Base-by-base conservation (phyloP, 1,140 invertebrate genomes). In the Penaeus chinensis region DNA sequence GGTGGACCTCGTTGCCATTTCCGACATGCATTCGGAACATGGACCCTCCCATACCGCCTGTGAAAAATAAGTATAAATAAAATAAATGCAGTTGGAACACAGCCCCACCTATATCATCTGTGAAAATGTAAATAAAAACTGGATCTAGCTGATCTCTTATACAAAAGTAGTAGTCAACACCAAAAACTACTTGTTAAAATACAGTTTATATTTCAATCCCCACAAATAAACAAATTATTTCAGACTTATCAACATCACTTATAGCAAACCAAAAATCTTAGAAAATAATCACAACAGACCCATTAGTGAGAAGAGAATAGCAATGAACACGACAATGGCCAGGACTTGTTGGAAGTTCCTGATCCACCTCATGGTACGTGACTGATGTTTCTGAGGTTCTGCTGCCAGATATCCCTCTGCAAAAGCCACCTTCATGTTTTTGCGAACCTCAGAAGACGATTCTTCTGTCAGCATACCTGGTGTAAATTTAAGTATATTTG, bases 1-100 rank as follows among this genome's bases (percentile, higher is more conserved):
- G 97, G 93, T 97, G 96, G 27, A 99, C 96, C 93, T 98, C 97
- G 91, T 96, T 94, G 91, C 96, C 95, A 92, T 95, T 96, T 5
- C 96, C 96, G 47, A 98, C 93, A 91, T 96, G 95, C 91, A 97
- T 96, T 91, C 96, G 95, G 92, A 94, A 94, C 90, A 94, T 91
- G 84, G 92, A 92, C 60, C 93, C 93, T 90, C 92, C 92, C 74
- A 91, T 89, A 82, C 91, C 92, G 89, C 91, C 92, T 93, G 76
- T 37, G n/a, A 61, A 7, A 84, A 89, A 86, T 69, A 82, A 87
- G 37, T 87, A 78, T 66, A 89, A 85, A 74, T 81, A 66, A 78
- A 91, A 90, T 42, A 5, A 42, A 8, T 42, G 37, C 37, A 2
- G 4, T 42, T 8, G 7, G 37, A 42, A 42, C 37, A 42, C 37